Conservation (phyloP, 2,797 vertebrate genomes). For the Halcyon smyrnensis region DNA sequence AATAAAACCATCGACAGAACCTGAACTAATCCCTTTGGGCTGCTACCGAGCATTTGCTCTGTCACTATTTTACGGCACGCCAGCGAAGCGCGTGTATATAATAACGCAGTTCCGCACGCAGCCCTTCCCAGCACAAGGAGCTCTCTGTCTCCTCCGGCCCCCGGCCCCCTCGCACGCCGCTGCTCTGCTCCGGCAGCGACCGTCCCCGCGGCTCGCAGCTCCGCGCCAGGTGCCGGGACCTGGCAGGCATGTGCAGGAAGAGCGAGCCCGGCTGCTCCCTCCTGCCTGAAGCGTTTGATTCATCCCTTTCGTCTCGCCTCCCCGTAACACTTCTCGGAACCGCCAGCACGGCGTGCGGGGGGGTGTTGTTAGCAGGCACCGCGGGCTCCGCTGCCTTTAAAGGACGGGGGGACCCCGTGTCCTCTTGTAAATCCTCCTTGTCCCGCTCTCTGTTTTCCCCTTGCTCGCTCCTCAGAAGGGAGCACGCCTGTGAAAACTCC, state of each 20-base stretch:
- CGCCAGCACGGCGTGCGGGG: not conserved
- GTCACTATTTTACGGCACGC: not conserved
- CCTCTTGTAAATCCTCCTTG: not conserved
- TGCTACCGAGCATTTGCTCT: slow-evolving; percentile 32
- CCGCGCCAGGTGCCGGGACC: slow-evolving; percentile 34
- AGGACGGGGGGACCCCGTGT: not conserved
- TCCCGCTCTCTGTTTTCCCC: not conserved
- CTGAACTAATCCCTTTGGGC: slow-evolving; percentile 47
- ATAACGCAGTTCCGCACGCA: not conserved
- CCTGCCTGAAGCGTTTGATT: not conserved
- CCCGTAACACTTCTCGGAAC: not conserved
- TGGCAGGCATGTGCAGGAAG: not conserved
- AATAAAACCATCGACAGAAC: slow-evolving; percentile 55
- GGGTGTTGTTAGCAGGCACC: not conserved
- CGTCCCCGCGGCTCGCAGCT: not conserved
- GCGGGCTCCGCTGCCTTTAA: not conserved
- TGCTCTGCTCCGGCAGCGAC: not conserved
- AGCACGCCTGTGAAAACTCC: not conserved
- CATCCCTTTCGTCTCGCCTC: not conserved
- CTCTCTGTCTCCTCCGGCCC: slow-evolving; percentile 25
- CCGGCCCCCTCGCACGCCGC: not conserved
- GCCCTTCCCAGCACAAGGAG: slow-evolving; percentile 16
- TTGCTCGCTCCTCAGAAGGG: not conserved
- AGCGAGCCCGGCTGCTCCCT: not conserved
- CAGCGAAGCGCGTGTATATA: not conserved